phyloP scores from a whole-genome alignment of 2,888 invertebrate species.

The Dione juno region DNA sequence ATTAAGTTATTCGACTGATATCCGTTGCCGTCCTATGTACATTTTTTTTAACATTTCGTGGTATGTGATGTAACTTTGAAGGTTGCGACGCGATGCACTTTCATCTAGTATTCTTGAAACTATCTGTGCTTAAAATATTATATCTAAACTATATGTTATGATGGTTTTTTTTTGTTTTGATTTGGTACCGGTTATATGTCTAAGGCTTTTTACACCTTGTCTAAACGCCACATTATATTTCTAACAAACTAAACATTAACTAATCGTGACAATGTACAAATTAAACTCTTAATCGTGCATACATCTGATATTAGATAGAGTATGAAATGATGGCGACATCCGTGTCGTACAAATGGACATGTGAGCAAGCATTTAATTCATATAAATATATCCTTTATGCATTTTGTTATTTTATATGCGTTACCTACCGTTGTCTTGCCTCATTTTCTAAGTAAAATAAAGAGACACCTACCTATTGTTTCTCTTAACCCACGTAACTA shows the following conservation, averaged over 20 bases:
- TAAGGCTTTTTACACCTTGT: constrained; percentile 13
- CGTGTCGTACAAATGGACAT: constrained; percentile 6
- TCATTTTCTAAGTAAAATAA: constrained; percentile 35
- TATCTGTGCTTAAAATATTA: neutral
- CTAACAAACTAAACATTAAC: constrained; percentile 8
- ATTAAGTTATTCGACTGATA: neutral
- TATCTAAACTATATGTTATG: neutral
- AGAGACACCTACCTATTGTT: constrained; percentile 33
- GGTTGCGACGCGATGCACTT: neutral
- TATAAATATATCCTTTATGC: neutral
- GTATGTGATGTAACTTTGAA: neutral
- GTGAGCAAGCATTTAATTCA: neutral
- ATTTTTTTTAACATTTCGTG: neutral
- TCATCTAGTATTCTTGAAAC: neutral
- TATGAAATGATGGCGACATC: constrained; percentile 31
- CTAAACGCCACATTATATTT: neutral
- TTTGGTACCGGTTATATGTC: neutral
- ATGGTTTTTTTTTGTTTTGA: neutral
- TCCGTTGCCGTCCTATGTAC: neutral
- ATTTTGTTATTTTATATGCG: constrained; percentile 1
- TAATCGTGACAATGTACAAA: constrained; percentile 32
- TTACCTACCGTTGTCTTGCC: constrained; percentile 3
- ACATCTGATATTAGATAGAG: constrained; percentile 24
- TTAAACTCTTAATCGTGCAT: constrained; percentile 20
- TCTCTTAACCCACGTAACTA: constrained; percentile 26